Percentiles rank a stretch among this genome's conserved stretches.
Evolutionary conservation across 2,113 vertebrate species (phyloP).

Genomic region (Coregonus clupeaformis): DNA sequence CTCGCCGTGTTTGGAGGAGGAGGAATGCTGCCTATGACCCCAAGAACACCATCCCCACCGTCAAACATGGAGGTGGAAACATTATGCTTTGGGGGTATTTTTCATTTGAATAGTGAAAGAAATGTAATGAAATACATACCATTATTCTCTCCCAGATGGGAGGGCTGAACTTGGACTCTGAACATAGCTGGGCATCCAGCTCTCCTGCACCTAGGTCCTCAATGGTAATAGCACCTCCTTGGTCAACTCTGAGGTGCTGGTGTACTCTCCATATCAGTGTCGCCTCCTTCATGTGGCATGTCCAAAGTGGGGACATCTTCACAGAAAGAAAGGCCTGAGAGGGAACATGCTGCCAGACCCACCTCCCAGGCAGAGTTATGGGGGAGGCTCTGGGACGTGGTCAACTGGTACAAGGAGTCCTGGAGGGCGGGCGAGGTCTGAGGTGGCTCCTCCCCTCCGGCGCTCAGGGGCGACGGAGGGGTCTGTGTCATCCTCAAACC

Average conservation of each 20-base stretch:
- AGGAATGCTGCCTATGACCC: too few relatives aligned
- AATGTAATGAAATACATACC: constrained; percentile 25
- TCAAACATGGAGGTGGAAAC: too few relatives aligned
- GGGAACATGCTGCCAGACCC: constrained; percentile 6
- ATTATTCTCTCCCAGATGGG: constrained; percentile 11
- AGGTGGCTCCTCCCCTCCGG: constrained; percentile 20
- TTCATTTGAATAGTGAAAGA: not conserved
- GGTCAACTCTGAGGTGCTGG: not conserved
- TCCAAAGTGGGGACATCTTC: not conserved
- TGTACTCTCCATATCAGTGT: too few relatives aligned
- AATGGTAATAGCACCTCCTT: not conserved
- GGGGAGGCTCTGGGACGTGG: constrained; percentile 36
- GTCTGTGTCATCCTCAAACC: not conserved
- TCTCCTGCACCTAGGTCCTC: not conserved
- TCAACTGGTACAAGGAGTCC: constrained; percentile 59
- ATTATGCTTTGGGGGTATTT: too few relatives aligned
- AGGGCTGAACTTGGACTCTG: not conserved
- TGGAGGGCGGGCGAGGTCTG: not conserved
- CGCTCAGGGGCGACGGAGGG: constrained; percentile 50
- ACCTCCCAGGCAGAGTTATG: constrained; percentile 35
- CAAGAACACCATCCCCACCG: too few relatives aligned
- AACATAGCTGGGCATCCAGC: not conserved
- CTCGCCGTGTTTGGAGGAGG: too few relatives aligned
- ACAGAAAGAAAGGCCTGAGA: constrained; percentile 7
- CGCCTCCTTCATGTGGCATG: not conserved